Base-by-base conservation (phyloP, 2,888 invertebrate genomes). In the Clepsis dumicolana region DNA sequence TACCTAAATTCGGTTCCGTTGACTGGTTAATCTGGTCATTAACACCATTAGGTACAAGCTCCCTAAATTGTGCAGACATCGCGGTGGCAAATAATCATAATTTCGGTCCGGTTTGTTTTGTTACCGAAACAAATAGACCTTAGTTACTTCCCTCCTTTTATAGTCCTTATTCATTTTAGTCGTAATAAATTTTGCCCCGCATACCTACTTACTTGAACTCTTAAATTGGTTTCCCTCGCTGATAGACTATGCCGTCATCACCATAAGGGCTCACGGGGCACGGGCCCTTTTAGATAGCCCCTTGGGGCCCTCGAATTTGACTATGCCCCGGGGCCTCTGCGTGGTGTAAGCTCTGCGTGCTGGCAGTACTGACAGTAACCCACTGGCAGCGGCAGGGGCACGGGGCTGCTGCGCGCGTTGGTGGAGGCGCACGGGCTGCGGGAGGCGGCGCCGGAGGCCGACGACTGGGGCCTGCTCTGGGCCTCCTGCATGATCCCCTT, bases 401-500 rank as follows among this genome's bases (percentile, higher is more conserved):
- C 18, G 52, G 25, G 25, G 14, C 25, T 52, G 52, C 5, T 52
- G 25, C 52, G 52, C 14, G 14, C 14, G 52, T 5, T 52, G n/a
- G n/a, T 52, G 18, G 25, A 52, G 25, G 25, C 14, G 25, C 83
- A 84, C 72, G 84, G 84, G 4, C 70, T 83, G 56, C 0, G 50
- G 18, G 73, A 77, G 69, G 77, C 72, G 3, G 57, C 62, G 0
- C 61, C 54, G 14, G 68, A 72, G 3, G 62, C 70, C 52, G 29
- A 63, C 3, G 10, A 54, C 4, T 84, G 81, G 80, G 73, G 70
- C 25, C 75, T 84, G 8, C 70, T 76, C 73, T 84, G 84, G 82
- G 78, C 82, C 1, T 62, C 68, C 4, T 29, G 16, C 27, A 65
- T 69, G 61, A 72, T 80, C 41, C 74, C 76, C 54, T 64, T 77